Conservation (phyloP, 1,140 invertebrate genomes). For the Drosophila orosa region DNA sequence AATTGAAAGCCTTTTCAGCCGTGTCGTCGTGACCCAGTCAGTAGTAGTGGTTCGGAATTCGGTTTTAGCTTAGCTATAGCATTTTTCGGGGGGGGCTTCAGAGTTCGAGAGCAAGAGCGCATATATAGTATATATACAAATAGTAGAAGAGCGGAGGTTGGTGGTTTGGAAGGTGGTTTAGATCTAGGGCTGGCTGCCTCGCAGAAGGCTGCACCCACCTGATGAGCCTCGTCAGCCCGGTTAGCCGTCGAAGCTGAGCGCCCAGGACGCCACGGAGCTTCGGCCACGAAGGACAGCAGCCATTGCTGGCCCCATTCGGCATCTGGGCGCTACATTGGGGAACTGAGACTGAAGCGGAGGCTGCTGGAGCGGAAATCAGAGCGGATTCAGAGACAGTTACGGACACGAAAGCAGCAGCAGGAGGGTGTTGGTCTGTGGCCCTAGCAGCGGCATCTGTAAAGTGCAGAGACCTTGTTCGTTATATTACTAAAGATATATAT, state of each 20-base stretch:
- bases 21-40: constrained; percentile 2
- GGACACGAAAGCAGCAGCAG: constrained; percentile 15
- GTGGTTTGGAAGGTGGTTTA: constrained; percentile 6
- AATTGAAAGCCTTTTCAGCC: constrained; percentile 57
- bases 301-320: constrained; percentile 14
- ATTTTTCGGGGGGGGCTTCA: constrained; percentile 3
- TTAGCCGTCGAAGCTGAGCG: constrained; percentile 59
- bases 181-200: constrained; percentile 14
- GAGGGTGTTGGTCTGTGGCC: constrained; percentile 20
- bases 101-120: constrained; percentile 8
- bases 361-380: constrained; percentile 21
- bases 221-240: constrained; percentile 63
- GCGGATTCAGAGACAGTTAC: constrained; percentile 27
- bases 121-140: not conserved
- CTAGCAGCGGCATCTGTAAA: constrained; percentile 45
- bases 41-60: constrained; percentile 17
- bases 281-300: constrained; percentile 42
- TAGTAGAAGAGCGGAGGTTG: constrained; percentile 19
- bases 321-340: constrained; percentile 28
- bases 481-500: too few relatives aligned
- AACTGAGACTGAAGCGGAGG: constrained; percentile 28
- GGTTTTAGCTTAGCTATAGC: constrained; percentile 12
- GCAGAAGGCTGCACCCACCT: constrained; percentile 65
- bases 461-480: constrained; percentile 43
- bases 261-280: constrained; percentile 52